Percentiles rank a stretch among this genome's conserved stretches.
phyloP scores from a whole-genome alignment of 2,113 vertebrate genomes.

The Neogale vison region DNA sequence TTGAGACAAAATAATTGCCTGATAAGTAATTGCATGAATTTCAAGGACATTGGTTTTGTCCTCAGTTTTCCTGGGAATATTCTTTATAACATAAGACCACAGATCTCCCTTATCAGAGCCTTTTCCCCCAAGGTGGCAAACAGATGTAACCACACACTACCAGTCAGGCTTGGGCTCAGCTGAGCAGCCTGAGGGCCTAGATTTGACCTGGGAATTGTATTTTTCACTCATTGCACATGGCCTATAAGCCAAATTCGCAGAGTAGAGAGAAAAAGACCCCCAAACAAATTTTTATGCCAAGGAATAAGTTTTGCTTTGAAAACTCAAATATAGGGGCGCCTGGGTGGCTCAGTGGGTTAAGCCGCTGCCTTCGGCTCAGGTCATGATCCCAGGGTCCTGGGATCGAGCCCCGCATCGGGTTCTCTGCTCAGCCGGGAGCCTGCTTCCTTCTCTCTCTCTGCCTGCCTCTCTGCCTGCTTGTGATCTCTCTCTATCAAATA shows the following conservation, averaged over 20 bases:
- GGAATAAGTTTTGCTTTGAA: constrained; percentile 31
- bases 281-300: background rate
- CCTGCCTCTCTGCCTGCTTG: too few species aligned
- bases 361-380: too few species aligned
- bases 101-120: background rate
- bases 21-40: background rate
- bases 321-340: background rate
- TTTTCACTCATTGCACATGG: background rate
- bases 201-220: constrained; percentile 6
- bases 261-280: background rate
- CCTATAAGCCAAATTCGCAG: constrained; percentile 31
- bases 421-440: too few species aligned
- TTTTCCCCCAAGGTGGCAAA: background rate
- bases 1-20: background rate
- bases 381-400: too few species aligned
- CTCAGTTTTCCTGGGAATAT: background rate
- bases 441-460: too few species aligned
- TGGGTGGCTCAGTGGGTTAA: too few species aligned
- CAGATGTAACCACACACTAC: background rate
- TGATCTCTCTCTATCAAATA: too few species aligned
- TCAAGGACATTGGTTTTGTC: constrained; percentile 36
- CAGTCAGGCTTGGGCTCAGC: background rate
- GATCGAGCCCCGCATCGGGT: too few species aligned
- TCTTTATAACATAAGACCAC: background rate
- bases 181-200: background rate